Percentiles rank a stretch among this genome's conserved stretches.
phyloP scores from a whole-genome alignment of 2,113 vertebrate genomes.

The Charadrius vociferus region DNA sequence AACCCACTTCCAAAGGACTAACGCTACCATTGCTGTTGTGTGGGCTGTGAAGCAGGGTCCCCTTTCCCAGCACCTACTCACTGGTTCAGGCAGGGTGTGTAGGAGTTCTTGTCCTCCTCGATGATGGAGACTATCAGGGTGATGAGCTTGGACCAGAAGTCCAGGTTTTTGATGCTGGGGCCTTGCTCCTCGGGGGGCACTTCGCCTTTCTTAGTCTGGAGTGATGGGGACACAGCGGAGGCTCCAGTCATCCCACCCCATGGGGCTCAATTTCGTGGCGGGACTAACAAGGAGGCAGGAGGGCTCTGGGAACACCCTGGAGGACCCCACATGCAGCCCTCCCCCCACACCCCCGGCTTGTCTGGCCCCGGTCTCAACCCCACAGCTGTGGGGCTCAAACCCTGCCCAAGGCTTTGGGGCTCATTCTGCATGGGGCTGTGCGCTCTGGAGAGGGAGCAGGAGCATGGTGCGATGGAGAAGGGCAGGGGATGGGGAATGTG shows the following conservation, averaged over 20 bases:
- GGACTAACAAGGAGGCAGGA: background rate
- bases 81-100: conserved; percentile 98
- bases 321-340: background rate
- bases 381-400: background rate
- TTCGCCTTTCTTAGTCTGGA: conserved; percentile 90
- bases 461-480: background rate
- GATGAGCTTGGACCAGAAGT: conserved; percentile 99
- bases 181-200: conserved; percentile 96
- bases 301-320: background rate
- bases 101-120: conserved; percentile 98
- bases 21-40: rapidly evolving
- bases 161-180: conserved; percentile 97
- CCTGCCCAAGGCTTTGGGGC: background rate
- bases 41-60: background rate
- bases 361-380: background rate
- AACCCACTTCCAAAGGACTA: background rate
- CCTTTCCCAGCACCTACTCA: conserved; percentile 69
- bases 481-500: background rate
- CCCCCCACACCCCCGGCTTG: background rate
- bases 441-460: background rate
- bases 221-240: background rate
- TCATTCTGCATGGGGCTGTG: background rate
- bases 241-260: background rate
- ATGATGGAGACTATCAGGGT: conserved; percentile 98
- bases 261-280: rapidly evolving